Evolutionary conservation across 2,113 vertebrate genomes (phyloP), one percentile per base, ranked within the genome.

Genomic region (Alosa alosa): DNA sequence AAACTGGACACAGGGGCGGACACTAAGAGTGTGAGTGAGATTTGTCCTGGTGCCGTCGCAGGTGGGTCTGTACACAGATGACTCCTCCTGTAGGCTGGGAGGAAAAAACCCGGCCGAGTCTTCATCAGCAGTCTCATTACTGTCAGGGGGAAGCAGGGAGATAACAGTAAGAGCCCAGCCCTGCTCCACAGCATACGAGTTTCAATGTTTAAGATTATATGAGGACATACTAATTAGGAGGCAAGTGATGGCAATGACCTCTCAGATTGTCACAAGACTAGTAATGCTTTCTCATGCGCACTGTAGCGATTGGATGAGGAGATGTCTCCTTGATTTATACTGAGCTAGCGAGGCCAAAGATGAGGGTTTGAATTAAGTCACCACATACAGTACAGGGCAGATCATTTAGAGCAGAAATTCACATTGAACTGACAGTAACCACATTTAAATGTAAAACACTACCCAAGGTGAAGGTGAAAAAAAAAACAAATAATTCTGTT

Each of bases 11-110:
- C 82, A 46, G 15, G 72, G 31, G 72, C 72, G 39, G 72, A 78
- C 36, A 78, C 85, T 72, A 0, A 89, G 86, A 86, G 25, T 36
- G 83, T 81, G 83, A 86, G 82, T 5, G 64, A 81, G n/a, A 82
- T 39, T 82, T 13, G 4, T 82, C 81, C 41, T 57, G 9, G 75
- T 39, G 82, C 87, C 55, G 81, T 72, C 9, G 11, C 72, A 78
- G 72, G 31, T 39, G 11, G 72, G 72, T 17, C 36, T 78, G 72
- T 78, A 78, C 72, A 78, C 72, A 78, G 72, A 36, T 78, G 72
- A 78, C 72, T 78, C 31, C 31, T 39, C 31, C 31, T 39, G 13
- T 4, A 39, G 3, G 36, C 31, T 0, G 36, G 72, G 13, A 78
- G 31, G 31, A 78, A 36, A 36, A 8, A 25, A 17, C 72, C 15